Evolutionary conservation across 1,140 invertebrate genomes (phyloP).

Genomic region (Dufourea novaeangliae): DNA sequence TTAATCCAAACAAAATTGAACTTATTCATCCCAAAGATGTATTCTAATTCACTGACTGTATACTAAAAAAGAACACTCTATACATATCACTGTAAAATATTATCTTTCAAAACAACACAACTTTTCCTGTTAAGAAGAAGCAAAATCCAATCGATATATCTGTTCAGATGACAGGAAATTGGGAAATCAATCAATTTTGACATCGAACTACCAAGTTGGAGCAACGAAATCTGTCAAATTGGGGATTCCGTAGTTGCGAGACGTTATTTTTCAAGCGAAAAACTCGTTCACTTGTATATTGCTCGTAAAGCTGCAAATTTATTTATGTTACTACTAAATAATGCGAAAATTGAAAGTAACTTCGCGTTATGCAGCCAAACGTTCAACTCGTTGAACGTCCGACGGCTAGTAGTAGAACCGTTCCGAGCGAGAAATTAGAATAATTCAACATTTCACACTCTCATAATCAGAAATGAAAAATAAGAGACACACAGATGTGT

Average conservation of each 20-base stretch:
- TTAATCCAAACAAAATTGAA: no score
- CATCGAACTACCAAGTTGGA: neutral
- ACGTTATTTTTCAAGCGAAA: neutral
- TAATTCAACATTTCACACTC: no score
- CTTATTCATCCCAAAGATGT: no score
- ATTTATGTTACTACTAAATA: neutral
- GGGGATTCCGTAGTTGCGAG: neutral
- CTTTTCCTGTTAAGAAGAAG: neutral
- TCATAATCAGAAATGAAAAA: no score
- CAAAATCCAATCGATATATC: neutral
- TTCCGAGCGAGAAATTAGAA: neutral
- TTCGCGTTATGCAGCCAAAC: neutral
- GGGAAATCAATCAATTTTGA: no score
- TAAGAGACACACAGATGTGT: no score
- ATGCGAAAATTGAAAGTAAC: conserved; percentile 15
- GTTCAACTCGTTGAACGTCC: conserved; percentile 28
- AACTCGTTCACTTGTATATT: neutral
- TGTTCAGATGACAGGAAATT: neutral
- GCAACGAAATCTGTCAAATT: neutral
- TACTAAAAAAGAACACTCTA: no score
- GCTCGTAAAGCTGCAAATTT: neutral
- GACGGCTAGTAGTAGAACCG: conserved; percentile 31
- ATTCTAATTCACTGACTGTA: no score
- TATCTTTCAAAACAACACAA: neutral
- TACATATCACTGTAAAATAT: neutral